These are phyloP conservation scores for Sebastes vulpes DNA, from an alignment of 2,797 vertebrate species.

Conservation along the genomic window DNA sequence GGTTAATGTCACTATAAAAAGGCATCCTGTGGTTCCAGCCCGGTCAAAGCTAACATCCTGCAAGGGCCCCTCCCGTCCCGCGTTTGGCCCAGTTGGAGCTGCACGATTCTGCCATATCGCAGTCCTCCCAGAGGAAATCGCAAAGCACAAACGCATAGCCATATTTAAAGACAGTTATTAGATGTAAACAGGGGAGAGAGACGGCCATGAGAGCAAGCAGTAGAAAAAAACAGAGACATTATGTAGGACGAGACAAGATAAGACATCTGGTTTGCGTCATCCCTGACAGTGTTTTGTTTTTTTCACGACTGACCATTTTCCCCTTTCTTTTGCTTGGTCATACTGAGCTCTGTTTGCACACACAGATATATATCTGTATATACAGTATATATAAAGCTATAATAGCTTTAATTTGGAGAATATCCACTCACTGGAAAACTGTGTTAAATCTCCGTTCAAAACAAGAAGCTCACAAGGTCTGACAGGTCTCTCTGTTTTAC, in stretches of 20 bases:
- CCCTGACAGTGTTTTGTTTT: not conserved
- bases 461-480: not conserved
- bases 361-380: too few species aligned
- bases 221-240: slow-evolving; percentile 16
- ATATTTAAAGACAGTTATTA: slow-evolving; percentile 34
- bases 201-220: not conserved
- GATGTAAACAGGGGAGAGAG: slow-evolving; percentile 9
- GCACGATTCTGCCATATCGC: slow-evolving; percentile 9
- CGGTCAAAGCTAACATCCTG: slow-evolving; percentile 64
- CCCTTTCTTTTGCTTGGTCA: not conserved
- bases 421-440: not conserved
- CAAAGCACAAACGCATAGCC: slow-evolving; percentile 8
- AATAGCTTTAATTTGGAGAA: not conserved
- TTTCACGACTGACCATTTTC: not conserved
- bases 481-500: not conserved
- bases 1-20: slow-evolving; percentile 72
- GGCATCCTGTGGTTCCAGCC: slow-evolving; percentile 40
- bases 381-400: too few species aligned
- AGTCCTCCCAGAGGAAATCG: slow-evolving; percentile 12
- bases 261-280: slow-evolving; percentile 42
- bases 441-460: not conserved
- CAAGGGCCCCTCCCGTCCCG: slow-evolving; percentile 10
- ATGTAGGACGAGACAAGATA: slow-evolving; percentile 17
- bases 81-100: slow-evolving; percentile 40
- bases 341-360: not conserved